Evolutionary conservation across 2,888 invertebrate species (phyloP).

Genomic region (Cephus rjabovi): DNA sequence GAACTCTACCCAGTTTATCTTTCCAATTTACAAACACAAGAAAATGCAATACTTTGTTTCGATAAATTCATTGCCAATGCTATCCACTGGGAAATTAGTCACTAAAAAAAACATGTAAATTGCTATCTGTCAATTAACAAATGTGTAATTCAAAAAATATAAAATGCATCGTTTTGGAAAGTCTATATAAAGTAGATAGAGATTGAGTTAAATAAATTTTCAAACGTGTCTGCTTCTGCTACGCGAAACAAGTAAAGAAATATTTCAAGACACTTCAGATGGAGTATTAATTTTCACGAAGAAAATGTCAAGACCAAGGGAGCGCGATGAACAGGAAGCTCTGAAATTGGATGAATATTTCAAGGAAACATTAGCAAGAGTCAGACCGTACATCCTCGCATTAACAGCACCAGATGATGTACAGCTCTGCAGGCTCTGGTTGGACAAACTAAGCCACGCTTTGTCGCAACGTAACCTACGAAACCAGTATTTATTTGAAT

Average conservation of each 20-base stretch:
- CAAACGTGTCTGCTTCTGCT: background rate
- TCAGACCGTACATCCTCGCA: slow-evolving; percentile 44
- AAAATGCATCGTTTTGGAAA: background rate
- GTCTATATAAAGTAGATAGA: background rate
- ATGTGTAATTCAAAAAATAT: background rate
- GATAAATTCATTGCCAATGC: background rate
- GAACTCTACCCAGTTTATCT: background rate
- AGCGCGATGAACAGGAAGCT: slow-evolving; percentile 43
- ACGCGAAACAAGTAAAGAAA: background rate
- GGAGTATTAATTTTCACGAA: background rate
- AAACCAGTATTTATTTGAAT: slow-evolving; percentile 54
- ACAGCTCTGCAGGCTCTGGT: slow-evolving; percentile 51
- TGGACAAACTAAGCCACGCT: slow-evolving; percentile 48
- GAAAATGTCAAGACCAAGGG: slow-evolving; percentile 40
- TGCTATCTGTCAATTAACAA: background rate
- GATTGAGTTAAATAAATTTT: slow-evolving; percentile 15
- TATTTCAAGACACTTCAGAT: background rate
- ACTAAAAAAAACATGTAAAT: background rate
- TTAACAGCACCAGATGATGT: slow-evolving; percentile 35
- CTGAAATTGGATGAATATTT: slow-evolving; percentile 50
- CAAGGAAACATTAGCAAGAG: slow-evolving; percentile 42
- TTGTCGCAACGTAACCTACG: slow-evolving; percentile 48
- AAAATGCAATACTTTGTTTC: background rate
- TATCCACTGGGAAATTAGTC: background rate
- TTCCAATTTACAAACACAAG: background rate